These are phyloP conservation scores for Zapus hudsonius DNA, from an alignment of 2,113 vertebrate species.

Conservation along the genomic window DNA sequence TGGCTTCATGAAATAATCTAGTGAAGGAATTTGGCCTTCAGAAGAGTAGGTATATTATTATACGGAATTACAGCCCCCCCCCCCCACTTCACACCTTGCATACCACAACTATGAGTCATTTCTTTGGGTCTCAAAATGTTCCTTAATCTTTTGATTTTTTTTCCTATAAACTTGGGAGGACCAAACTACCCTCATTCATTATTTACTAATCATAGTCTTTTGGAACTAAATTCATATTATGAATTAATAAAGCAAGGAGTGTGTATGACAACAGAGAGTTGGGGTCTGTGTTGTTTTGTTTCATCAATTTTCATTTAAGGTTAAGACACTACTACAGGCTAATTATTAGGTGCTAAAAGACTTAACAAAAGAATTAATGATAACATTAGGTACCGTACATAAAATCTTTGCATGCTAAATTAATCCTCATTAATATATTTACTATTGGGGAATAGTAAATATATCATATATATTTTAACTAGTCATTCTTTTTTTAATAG, in stretches of 20 bases:
- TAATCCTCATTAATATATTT: no score
- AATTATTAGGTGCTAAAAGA: no score
- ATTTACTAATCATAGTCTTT: background rate
- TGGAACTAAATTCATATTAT: background rate
- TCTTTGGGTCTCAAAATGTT: background rate
- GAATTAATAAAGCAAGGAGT: background rate
- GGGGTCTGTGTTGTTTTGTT: no score
- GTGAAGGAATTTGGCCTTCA: background rate
- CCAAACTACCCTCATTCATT: background rate
- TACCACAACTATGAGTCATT: background rate
- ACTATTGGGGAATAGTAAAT: no score
- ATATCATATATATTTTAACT: no score
- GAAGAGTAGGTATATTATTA: background rate
- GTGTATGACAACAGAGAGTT: background rate
- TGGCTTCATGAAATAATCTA: slow-evolving; percentile 23
- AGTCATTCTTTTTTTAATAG: no score
- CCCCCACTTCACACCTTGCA: background rate
- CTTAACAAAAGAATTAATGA: no score
- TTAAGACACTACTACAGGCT: no score
- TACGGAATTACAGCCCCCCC: background rate
- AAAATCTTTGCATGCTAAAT: no score
- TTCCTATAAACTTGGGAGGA: background rate
- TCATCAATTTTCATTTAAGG: no score
- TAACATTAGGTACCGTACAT: no score
- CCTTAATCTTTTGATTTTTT: background rate